Conservation (phyloP, 2,888 invertebrate species). For the Drosophila neonasuta region DNA sequence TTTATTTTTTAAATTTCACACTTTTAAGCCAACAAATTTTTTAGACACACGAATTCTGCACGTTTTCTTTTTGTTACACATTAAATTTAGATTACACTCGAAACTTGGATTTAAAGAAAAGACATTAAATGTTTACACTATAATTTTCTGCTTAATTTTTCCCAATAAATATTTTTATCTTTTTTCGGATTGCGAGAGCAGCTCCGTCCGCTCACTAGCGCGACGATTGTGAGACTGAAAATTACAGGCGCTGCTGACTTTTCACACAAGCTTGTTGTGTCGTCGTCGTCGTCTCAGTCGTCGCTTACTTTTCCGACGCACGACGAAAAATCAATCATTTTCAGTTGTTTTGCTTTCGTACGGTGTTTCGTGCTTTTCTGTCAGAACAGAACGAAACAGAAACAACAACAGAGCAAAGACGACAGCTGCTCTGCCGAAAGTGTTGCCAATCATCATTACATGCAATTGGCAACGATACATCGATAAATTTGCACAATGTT, state of each 20-base stretch:
- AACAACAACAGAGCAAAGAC: constrained; percentile 51
- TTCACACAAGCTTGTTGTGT: constrained; percentile 47
- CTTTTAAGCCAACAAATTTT: constrained; percentile 17
- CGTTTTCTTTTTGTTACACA: constrained; percentile 20
- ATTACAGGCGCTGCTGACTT: constrained; percentile 56
- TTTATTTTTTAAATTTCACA: constrained; percentile 12
- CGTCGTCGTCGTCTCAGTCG: constrained; percentile 40
- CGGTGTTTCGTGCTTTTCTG: constrained; percentile 62
- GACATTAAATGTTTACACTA: constrained; percentile 65
- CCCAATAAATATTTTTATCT: constrained; percentile 32
- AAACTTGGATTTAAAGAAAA: constrained; percentile 49
- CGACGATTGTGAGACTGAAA: constrained; percentile 70
- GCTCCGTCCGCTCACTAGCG: constrained; percentile 70
- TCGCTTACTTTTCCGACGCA: constrained; percentile 70
- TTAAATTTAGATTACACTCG: constrained; percentile 49
- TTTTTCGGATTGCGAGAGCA: constrained; percentile 31
- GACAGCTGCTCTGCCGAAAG: constrained; percentile 50
- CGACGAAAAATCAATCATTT: constrained; percentile 80
- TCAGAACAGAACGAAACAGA: constrained; percentile 28
- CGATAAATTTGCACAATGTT: constrained; percentile 46
- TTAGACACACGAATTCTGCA: constrained; percentile 7
- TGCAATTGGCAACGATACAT: constrained; percentile 41
- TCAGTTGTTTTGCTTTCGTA: constrained; percentile 69
- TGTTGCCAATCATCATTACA: constrained; percentile 53
- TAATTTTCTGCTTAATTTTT: constrained; percentile 47